phyloP scores from a whole-genome alignment of 1,140 invertebrate genomes.

The Caenorhabditis briggsae region DNA sequence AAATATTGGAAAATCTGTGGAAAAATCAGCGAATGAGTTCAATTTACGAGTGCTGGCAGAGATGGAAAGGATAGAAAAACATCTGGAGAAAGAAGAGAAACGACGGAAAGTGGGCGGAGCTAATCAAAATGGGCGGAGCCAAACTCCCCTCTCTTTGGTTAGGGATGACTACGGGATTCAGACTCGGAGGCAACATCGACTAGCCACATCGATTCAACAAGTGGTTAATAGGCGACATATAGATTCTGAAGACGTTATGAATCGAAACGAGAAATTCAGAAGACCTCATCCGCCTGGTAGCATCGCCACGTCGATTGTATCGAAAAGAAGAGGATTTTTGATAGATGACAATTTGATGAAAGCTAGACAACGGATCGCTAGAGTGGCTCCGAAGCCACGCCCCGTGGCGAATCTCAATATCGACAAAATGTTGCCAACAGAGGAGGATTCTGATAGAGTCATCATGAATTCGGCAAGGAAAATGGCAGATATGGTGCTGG shows the following conservation, averaged over 20 bases:
- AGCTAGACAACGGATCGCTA: neutral
- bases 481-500: conserved; percentile 10
- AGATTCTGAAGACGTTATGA: neutral
- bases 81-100: neutral
- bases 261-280: neutral
- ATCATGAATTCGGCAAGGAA: conserved; percentile 2
- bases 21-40: conserved; percentile 10
- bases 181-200: neutral
- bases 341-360: conserved; percentile 38
- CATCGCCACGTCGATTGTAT: conserved; percentile 17
- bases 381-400: neutral
- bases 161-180: neutral
- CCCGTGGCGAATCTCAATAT: conserved; percentile 2
- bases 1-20: neutral
- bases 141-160: neutral
- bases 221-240: conserved; percentile 16
- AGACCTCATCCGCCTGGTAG: neutral
- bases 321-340: neutral
- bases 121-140: neutral
- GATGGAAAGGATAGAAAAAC: conserved; percentile 1
- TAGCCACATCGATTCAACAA: conserved; percentile 9
- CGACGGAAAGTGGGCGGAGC: neutral
- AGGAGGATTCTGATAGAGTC: neutral
- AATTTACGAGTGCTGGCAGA: neutral
- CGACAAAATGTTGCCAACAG: neutral